Base-by-base conservation (phyloP, 2,797 vertebrate genomes). In the Macrochelys suwanniensis region DNA sequence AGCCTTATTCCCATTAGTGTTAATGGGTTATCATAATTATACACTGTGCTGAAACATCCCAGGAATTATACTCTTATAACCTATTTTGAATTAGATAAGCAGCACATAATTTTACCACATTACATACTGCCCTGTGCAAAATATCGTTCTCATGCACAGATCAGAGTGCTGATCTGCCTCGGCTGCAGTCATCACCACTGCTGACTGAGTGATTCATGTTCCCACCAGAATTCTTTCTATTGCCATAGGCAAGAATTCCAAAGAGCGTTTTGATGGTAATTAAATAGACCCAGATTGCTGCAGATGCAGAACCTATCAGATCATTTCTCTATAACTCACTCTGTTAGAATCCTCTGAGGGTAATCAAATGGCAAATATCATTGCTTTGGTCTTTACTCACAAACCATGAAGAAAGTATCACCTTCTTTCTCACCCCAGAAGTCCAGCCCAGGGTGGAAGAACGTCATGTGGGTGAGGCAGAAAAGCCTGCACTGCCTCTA, bases 401-500 rank as follows among this genome's bases (percentile, higher is more conserved):
- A 53, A 45, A 42, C 45, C 42, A 2, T 53, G 23, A 42, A 78
- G 82, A 82, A 85, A 68, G 16, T 68, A 68, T 68, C 33, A 68
- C 16, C 61, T 68, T n/a, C 8, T 91, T 68, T n/a, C 8, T 91
- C 79, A 11, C 31, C 59, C 37, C 0, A 42, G 33, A 84, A 31
- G 26, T 82, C 65, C 11, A 2, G 2, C 37, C 31, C 37, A 17
- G 47, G 6, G 6, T 77, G 21, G 42, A 25, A 23, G 71, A 78
- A 71, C 0, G 0, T 50, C 56, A 77, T 1, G 2, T 5, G 25
- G 31, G 0, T 49, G 33, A 16, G 12, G 47, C 56, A 45, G 84
- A 87, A 88, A 50, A 74, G 25, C 1, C 16, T 26, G n/a, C 17
- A 2, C 54, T 13, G 7, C 1, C 0, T 85, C 51, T 11, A 2